Evolutionary conservation across 2,113 vertebrate genomes (phyloP).

Genomic region (Enhydra lutris): DNA sequence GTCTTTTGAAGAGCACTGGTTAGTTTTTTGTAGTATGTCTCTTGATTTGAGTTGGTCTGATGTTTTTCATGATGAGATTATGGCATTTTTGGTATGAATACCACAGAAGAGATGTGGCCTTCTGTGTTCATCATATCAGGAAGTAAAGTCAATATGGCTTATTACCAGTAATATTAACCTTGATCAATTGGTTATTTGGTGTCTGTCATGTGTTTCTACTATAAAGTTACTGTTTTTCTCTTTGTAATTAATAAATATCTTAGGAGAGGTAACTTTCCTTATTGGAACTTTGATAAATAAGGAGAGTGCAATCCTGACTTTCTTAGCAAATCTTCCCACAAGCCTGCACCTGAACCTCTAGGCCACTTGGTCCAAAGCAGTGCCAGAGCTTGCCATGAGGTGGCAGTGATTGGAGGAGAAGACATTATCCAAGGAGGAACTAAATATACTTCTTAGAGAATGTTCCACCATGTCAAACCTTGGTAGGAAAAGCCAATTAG

Average conservation of each 20-base stretch:
- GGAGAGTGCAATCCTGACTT: background rate
- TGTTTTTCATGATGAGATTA: background rate
- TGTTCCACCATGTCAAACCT: background rate
- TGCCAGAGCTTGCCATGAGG: background rate
- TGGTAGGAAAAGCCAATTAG: background rate
- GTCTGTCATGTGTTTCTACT: background rate
- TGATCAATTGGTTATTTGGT: background rate
- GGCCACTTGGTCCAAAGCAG: background rate
- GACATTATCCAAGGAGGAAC: background rate
- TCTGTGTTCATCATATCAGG: background rate
- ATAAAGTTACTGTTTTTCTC: background rate
- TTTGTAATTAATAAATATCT: background rate
- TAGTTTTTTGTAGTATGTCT: background rate
- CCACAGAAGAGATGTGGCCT: background rate
- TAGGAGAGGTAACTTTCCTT: background rate
- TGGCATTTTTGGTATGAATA: background rate
- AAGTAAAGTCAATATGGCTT: background rate
- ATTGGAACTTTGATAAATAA: background rate
- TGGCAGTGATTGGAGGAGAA: background rate
- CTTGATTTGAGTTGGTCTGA: background rate
- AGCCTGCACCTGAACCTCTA: background rate
- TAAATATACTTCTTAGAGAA: background rate
- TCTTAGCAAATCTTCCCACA: background rate
- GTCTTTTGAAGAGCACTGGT: background rate
- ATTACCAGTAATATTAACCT: background rate